These are phyloP conservation scores for Muscina levida DNA, from an alignment of 2,888 invertebrate genomes.

Conservation along the genomic window DNA sequence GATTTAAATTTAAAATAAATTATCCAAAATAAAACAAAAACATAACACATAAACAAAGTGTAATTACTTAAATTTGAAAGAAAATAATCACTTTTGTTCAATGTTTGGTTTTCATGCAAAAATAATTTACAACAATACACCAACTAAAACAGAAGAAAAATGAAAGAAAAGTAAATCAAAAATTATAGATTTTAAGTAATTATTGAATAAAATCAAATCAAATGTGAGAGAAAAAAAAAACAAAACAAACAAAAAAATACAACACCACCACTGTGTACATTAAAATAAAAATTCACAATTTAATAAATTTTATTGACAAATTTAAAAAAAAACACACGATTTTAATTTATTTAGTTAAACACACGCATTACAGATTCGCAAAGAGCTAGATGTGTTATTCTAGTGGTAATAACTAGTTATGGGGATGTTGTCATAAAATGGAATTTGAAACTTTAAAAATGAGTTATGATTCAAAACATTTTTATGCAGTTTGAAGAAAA, in stretches of 20 bases:
- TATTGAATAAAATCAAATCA: too few relatives aligned
- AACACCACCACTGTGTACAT: slow-evolving; percentile 50
- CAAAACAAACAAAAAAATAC: slow-evolving; percentile 19
- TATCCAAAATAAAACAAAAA: neutral
- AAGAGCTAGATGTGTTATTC: too few relatives aligned
- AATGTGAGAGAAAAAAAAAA: neutral
- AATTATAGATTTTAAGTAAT: slow-evolving; percentile 27
- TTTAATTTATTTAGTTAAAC: neutral
- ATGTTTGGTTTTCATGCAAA: too few relatives aligned
- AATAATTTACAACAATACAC: slow-evolving; percentile 37
- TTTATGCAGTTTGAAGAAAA: too few relatives aligned
- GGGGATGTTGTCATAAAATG: too few relatives aligned
- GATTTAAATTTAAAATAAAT: slow-evolving; percentile 28
- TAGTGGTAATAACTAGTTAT: too few relatives aligned
- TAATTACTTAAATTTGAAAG: slow-evolving; percentile 25
- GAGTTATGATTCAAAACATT: too few relatives aligned
- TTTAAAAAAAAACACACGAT: slow-evolving; percentile 10
- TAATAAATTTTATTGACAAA: slow-evolving; percentile 58
- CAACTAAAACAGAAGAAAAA: slow-evolving; percentile 39
- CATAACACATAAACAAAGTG: slow-evolving; percentile 19
- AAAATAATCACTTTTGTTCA: neutral
- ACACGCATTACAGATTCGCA: too few relatives aligned
- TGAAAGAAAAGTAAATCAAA: too few relatives aligned
- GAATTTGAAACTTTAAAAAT: too few relatives aligned
- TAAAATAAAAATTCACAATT: slow-evolving; percentile 51